A percentile compares a stretch with the other conserved stretches of the same genome.
Evolutionary conservation across 64 coral and sea anemone species (phyloP).

Genomic region (Astreopora myriophthalma): DNA sequence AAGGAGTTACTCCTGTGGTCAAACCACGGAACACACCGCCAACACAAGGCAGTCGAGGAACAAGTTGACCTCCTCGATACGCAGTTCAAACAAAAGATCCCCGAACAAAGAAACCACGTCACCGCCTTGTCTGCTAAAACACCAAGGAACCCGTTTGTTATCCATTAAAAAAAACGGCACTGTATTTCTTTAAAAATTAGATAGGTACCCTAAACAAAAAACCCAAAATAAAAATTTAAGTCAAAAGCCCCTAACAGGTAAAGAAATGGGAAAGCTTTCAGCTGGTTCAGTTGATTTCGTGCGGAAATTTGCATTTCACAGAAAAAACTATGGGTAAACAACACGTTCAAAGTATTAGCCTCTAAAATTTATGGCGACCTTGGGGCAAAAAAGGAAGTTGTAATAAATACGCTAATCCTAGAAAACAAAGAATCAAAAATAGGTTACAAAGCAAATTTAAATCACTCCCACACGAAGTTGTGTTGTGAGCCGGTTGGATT

Average conservation of each 20-base stretch:
- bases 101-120: neutral
- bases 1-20: neutral
- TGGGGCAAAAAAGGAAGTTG: neutral
- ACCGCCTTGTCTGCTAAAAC: neutral
- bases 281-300: neutral
- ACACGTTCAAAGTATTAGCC: neutral
- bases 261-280: no score
- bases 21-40: neutral
- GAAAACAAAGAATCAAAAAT: neutral
- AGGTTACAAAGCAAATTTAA: neutral
- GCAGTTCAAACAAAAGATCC: conserved; percentile 1
- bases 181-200: neutral
- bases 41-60: neutral
- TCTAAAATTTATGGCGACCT: neutral
- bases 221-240: neutral
- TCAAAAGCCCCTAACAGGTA: neutral
- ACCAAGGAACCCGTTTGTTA: neutral
- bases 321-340: neutral
- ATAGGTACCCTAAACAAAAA: neutral
- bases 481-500: neutral
- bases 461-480: neutral
- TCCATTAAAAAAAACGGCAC: no score
- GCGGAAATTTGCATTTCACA: neutral
- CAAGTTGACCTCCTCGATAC: neutral
- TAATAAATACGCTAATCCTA: neutral